A percentile compares a stretch with the other conserved stretches of the same genome.
Evolutionary conservation across 2,797 vertebrate species (phyloP).

Genomic region (Psittacula derbiana): DNA sequence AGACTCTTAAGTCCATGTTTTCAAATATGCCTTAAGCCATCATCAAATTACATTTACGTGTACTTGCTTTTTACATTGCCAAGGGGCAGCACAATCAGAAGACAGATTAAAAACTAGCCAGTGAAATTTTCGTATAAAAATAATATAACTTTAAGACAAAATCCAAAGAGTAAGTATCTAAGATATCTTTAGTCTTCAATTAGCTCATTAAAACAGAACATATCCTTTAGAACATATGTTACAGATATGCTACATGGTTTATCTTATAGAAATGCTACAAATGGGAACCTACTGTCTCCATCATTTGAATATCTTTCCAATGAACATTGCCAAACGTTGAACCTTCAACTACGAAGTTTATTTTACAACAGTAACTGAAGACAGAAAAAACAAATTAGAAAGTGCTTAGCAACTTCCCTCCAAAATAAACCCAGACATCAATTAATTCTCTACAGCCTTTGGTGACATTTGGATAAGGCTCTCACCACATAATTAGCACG

Average conservation of each 20-base stretch:
- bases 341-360: slow-evolving; percentile 41
- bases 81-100: slow-evolving; percentile 63
- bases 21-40: slow-evolving; percentile 47
- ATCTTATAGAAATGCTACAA: slow-evolving; percentile 67
- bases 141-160: slow-evolving; percentile 78
- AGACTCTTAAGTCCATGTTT: slow-evolving; percentile 38
- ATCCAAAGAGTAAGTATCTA: slow-evolving; percentile 79
- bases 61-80: slow-evolving; percentile 44
- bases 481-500: neutral
- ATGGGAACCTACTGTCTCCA: slow-evolving; percentile 41
- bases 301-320: neutral
- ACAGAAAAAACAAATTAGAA: neutral
- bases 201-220: slow-evolving; percentile 60
- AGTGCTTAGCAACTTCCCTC: slow-evolving; percentile 36
- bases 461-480: neutral
- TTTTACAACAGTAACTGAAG: slow-evolving; percentile 27
- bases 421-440: slow-evolving; percentile 4
- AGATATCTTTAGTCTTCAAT: slow-evolving; percentile 73
- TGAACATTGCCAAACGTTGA: neutral
- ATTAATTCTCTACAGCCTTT: slow-evolving; percentile 33
- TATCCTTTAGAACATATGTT: slow-evolving; percentile 64
- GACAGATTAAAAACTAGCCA: slow-evolving; percentile 76
- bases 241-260: slow-evolving; percentile 63
- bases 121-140: slow-evolving; percentile 77
- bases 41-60: slow-evolving; percentile 28